These are phyloP conservation scores for Cistogaster globosa DNA, from an alignment of 2,888 invertebrate genomes.

Conservation along the genomic window DNA sequence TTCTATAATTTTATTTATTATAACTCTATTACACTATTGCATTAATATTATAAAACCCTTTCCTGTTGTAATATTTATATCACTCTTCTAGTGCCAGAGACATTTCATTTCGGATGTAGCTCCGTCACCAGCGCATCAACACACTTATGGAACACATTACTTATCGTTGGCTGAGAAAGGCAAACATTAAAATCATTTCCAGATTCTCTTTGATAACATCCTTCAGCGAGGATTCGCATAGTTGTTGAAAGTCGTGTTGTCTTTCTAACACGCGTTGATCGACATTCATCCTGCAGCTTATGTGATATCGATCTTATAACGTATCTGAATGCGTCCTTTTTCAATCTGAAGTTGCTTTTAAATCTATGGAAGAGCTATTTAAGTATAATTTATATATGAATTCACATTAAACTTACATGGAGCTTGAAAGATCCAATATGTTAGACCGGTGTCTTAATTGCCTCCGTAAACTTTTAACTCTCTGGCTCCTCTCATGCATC, in stretches of 20 bases:
- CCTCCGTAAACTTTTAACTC: background rate
- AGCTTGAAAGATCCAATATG: background rate
- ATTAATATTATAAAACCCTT: background rate
- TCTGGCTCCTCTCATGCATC: too few species aligned
- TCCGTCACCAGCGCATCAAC: background rate
- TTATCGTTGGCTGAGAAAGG: background rate
- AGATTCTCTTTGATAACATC: constrained; percentile 1
- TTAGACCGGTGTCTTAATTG: background rate
- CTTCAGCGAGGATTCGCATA: background rate
- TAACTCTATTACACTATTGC: background rate
- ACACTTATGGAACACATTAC: background rate
- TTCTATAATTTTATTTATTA: background rate
- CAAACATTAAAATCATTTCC: background rate
- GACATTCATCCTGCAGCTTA: background rate
- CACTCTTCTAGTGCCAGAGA: background rate
- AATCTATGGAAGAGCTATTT: background rate
- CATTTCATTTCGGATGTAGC: background rate
- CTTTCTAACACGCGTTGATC: background rate
- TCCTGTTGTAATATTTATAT: background rate
- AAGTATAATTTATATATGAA: background rate
- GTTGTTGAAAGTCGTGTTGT: background rate
- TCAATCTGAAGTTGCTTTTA: background rate
- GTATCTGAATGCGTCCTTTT: background rate
- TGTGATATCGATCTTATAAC: background rate
- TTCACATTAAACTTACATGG: background rate